Conservation (phyloP, 2,113 vertebrate species). For the Phainopepla nitens region DNA sequence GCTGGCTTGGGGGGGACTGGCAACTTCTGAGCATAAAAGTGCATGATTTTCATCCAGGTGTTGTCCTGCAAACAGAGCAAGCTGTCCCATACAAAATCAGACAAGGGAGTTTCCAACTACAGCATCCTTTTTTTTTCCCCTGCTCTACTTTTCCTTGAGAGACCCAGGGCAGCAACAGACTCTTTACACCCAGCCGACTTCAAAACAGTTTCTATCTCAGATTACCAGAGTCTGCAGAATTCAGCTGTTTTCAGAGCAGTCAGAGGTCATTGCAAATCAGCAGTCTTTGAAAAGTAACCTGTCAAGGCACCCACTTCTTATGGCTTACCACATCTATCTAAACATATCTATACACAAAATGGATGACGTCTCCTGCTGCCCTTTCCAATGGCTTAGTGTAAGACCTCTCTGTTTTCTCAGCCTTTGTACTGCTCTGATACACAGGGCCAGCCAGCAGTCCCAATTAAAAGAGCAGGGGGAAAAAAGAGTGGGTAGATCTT, state of each 20-base stretch:
- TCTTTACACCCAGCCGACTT: conserved; percentile 56
- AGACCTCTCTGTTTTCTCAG: conserved; percentile 56
- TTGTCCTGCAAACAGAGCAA: neutral
- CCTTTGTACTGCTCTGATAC: conserved; percentile 57
- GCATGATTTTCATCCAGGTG: neutral
- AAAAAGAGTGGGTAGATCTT: conserved; percentile 42
- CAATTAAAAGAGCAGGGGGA: conserved; percentile 40
- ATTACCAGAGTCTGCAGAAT: conserved; percentile 55
- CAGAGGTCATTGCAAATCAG: conserved; percentile 67
- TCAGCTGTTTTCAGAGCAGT: conserved; percentile 54
- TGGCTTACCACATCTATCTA: conserved; percentile 63
- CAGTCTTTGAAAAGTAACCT: conserved; percentile 61
- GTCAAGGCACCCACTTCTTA: conserved; percentile 65
- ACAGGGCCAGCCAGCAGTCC: conserved; percentile 40
- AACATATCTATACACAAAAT: conserved; percentile 45
- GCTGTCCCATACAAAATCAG: neutral
- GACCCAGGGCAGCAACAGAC: conserved; percentile 5
- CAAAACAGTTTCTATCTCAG: conserved; percentile 33
- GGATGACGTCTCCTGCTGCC: conserved; percentile 63
- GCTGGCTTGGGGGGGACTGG: neutral
- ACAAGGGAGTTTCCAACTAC: neutral
- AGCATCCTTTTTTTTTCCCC: neutral
- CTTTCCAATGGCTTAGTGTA: conserved; percentile 44
- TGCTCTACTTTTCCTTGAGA: neutral
- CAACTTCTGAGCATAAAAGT: neutral